phyloP scores from a whole-genome alignment of 2,888 invertebrate species.

The Drosophila suboccidentalis region DNA sequence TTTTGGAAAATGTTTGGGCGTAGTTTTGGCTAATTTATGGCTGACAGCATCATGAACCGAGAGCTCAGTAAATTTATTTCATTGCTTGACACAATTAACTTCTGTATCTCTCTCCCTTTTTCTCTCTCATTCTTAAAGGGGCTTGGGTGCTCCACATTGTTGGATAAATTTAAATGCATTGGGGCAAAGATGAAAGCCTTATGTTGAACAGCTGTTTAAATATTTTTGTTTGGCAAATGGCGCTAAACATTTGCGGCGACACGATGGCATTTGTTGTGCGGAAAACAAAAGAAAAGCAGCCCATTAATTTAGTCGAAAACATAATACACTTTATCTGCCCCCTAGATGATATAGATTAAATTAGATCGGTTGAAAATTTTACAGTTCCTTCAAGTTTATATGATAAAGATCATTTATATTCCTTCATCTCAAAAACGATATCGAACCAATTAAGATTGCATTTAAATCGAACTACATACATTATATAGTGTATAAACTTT shows the following conservation, averaged over 20 bases:
- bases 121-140: neutral
- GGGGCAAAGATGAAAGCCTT: slow-evolving; percentile 44
- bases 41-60: slow-evolving; percentile 54
- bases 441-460: too few species aligned
- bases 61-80: slow-evolving; percentile 59
- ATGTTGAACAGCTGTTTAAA: slow-evolving; percentile 59
- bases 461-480: too few species aligned
- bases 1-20: slow-evolving; percentile 70
- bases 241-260: slow-evolving; percentile 43
- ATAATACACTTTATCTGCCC: neutral
- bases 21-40: slow-evolving; percentile 66
- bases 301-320: neutral
- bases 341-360: neutral
- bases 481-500: too few species aligned
- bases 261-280: slow-evolving; percentile 18
- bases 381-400: too few species aligned
- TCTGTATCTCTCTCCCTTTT: slow-evolving; percentile 8
- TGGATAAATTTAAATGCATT: slow-evolving; percentile 64
- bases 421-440: too few species aligned
- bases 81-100: slow-evolving; percentile 67
- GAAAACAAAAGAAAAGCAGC: neutral
- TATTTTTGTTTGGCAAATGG: slow-evolving; percentile 49
- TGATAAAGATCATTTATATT: neutral
- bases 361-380: too few species aligned
- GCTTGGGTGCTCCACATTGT: slow-evolving; percentile 49